These are phyloP conservation scores for Theonella swinhoei DNA, from an alignment of 37 sponge, comb jelly and placozoan species.

Conservation along the genomic window DNA sequence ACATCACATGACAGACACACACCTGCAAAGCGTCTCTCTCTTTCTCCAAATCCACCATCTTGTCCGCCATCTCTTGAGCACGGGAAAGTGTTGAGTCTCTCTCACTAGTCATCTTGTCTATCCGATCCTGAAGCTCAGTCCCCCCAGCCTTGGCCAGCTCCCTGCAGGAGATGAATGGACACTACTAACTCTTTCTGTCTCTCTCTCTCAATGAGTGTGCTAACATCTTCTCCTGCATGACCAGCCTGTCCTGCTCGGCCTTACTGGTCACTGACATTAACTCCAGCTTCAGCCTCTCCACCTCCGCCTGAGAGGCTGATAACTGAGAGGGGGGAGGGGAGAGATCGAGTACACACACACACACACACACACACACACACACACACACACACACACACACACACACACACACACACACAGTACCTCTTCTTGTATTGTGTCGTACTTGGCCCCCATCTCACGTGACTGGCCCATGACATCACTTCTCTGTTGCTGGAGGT, in stretches of 20 bases:
- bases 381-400: too few species aligned
- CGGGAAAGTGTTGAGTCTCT: constrained; percentile 43
- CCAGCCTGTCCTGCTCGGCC: constrained; percentile 33
- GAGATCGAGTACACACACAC: too few species aligned
- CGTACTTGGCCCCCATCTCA: constrained; percentile 18
- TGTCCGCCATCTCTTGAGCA: constrained; percentile 52
- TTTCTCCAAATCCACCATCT: constrained; percentile 16
- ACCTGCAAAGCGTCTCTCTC: constrained; percentile 38
- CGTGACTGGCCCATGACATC: constrained; percentile 14
- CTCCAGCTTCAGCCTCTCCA: constrained; percentile 14
- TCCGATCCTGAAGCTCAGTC: neutral
- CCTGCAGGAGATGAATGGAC: constrained; percentile 3
- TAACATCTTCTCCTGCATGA: constrained; percentile 40
- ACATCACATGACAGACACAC: neutral
- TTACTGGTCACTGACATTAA: neutral
- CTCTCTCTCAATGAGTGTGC: neutral
- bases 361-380: too few species aligned
- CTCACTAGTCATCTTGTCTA: neutral
- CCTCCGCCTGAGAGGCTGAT: constrained; percentile 4
- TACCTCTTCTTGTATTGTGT: constrained; percentile 20
- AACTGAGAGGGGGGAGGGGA: constrained; percentile 16
- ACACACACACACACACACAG: too few species aligned
- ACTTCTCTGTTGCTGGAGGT: constrained; percentile 19
- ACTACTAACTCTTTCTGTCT: neutral
- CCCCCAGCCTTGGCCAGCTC: constrained; percentile 24